A percentile compares a stretch with the other conserved stretches of the same genome.
phyloP scores from a whole-genome alignment of 92 coral and sea anemone genomes.

The Epizoanthus stellaris region DNA sequence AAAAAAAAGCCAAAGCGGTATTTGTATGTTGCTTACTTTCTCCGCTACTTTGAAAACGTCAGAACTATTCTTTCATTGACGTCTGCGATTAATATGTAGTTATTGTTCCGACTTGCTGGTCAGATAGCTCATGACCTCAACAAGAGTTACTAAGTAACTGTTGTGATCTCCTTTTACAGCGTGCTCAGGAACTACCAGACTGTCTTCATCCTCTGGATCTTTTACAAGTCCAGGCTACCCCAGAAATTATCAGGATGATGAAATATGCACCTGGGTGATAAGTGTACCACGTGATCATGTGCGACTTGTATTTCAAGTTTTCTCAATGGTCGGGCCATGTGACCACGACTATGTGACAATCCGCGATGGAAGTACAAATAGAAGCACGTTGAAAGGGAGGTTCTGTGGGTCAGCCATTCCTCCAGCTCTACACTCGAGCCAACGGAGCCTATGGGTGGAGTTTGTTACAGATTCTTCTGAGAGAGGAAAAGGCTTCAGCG shows the following conservation, averaged over 20 bases:
- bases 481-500: not conserved
- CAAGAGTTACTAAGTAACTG: no score
- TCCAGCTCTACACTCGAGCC: conserved; percentile 9
- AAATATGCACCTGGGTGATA: not conserved
- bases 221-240: conserved; percentile 2
- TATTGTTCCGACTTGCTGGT: no score
- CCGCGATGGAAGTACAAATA: not conserved
- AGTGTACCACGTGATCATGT: not conserved
- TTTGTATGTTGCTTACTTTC: no score
- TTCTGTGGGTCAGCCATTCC: conserved; percentile 10
- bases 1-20: no score
- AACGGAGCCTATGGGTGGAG: not conserved
- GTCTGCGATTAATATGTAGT: no score
- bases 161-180: not conserved
- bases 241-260: not conserved
- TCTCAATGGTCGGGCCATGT: not conserved
- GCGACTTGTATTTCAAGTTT: not conserved
- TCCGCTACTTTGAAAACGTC: no score
- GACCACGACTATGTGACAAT: not conserved
- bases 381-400: not conserved
- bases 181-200: not conserved
- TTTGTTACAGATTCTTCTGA: not conserved
- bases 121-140: no score
- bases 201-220: not conserved
- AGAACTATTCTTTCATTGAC: no score